Evolutionary conservation across 2,888 invertebrate species (phyloP), one percentile per base, ranked within the genome.

Genomic region (Criorhina ranunculi): DNA sequence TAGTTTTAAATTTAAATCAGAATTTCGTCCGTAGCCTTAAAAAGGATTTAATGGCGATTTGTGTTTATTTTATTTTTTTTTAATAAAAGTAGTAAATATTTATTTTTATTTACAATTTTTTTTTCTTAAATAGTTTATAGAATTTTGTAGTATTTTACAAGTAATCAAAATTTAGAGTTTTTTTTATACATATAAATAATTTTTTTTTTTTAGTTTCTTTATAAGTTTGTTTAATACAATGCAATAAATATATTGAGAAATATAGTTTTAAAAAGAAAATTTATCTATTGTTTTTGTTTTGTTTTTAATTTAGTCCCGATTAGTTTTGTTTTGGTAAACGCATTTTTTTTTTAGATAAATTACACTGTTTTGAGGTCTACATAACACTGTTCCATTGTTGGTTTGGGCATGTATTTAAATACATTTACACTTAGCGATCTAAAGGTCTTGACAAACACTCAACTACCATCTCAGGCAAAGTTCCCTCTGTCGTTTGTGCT

Each of bases 21-120:
- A 85, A 75, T 76, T 85, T 80, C 85, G 85, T 85, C 85, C 85
- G 70, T 66, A 75, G 85, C 85, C 85, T 85, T 85, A 85, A 85
- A 85, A 85, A 85, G 85, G 85, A 80, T 70, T 80, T 70, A 76
- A 76, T 80, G 80, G 70, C 85, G 85, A 76, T 70, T 49, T 79
- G 70, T 78, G 19, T 57, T 70, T 73, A 29, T 72, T 67, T 53
- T 60, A 53, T 64, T 31, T 62, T 66, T 59, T 53, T 75, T 46
- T 60, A 55, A 53, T 64, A 40, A 60, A 59, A 53, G 29, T 85
- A 80, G 75, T 80, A 80, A 70, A 85, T 85, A 85, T 85, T 85
- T 85, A 80, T 82, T 78, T 82, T 77, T 70, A 77, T 83, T 83
- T 78, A 78, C 78, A 77, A 49, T 49, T 42, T 83, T 60, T 66